Conservation (phyloP, 2,113 vertebrate genomes). For the Paracanthobrama guichenoti region DNA sequence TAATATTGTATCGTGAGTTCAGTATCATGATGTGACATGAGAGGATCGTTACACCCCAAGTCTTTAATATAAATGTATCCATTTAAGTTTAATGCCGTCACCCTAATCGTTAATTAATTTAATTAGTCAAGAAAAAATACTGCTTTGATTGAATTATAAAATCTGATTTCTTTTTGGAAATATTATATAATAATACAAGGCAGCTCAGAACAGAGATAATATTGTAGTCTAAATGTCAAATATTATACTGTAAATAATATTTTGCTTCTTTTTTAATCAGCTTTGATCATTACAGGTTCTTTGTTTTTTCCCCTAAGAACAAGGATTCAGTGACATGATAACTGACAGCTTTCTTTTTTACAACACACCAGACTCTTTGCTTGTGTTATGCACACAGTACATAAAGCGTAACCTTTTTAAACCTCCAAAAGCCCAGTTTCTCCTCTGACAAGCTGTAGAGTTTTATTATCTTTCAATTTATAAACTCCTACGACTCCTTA, state of each 20-base stretch:
- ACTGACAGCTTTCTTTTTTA: slow-evolving; percentile 46
- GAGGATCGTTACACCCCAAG: too few relatives aligned
- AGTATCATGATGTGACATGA: too few relatives aligned
- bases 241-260: background rate
- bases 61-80: too few relatives aligned
- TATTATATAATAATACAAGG: background rate
- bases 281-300: background rate
- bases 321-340: slow-evolving; percentile 15
- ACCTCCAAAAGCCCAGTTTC: slow-evolving; percentile 61
- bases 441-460: slow-evolving; percentile 62
- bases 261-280: background rate
- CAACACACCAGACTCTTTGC: slow-evolving; percentile 7
- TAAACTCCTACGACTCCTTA: slow-evolving; percentile 65
- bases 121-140: too few relatives aligned
- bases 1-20: too few relatives aligned
- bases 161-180: too few relatives aligned
- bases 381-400: background rate
- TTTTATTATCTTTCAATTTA: slow-evolving; percentile 61
- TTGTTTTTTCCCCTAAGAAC: background rate
- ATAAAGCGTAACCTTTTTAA: slow-evolving; percentile 40
- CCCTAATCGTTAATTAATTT: too few relatives aligned
- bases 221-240: background rate
- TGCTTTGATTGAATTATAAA: too few relatives aligned
- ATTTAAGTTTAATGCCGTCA: too few relatives aligned
- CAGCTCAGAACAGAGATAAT: background rate